Evolutionary conservation across 1,140 invertebrate genomes (phyloP).

Genomic region (Drosophila setifemur): DNA sequence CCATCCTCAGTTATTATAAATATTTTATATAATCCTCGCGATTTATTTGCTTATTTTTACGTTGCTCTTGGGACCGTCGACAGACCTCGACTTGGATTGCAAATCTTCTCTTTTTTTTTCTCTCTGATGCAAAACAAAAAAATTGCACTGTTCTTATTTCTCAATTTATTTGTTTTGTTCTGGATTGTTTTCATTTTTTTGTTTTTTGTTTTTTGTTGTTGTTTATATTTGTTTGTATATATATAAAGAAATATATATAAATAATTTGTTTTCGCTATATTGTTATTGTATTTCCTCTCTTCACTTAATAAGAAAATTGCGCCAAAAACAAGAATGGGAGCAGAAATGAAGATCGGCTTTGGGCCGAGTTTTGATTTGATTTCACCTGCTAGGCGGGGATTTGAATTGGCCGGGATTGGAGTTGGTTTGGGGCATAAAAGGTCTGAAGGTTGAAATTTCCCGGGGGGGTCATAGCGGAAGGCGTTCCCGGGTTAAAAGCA

Average conservation of each 20-base stretch:
- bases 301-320: slow-evolving; percentile 62
- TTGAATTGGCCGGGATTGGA: not conserved
- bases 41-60: not conserved
- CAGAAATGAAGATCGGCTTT: not conserved
- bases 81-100: slow-evolving; percentile 8
- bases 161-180: slow-evolving; percentile 7
- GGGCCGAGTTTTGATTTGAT: not conserved
- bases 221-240: slow-evolving; percentile 34
- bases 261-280: slow-evolving; percentile 44
- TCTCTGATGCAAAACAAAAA: slow-evolving; percentile 31
- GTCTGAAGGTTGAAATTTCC: too few species aligned
- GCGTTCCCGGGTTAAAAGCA: not conserved
- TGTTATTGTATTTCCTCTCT: slow-evolving; percentile 45
- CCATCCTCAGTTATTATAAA: slow-evolving; percentile 7
- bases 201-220: slow-evolving; percentile 31
- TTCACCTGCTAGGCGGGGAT: not conserved
- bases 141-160: slow-evolving; percentile 21
- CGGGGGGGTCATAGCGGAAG: too few species aligned
- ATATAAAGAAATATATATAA: slow-evolving; percentile 44
- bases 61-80: slow-evolving; percentile 10
- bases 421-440: not conserved
- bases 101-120: not conserved
- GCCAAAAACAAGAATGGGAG: slow-evolving; percentile 41
- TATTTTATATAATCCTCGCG: slow-evolving; percentile 13
- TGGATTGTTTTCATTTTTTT: slow-evolving; percentile 18